phyloP scores from a whole-genome alignment of 1,140 invertebrate species.

The Megalopta genalis region DNA sequence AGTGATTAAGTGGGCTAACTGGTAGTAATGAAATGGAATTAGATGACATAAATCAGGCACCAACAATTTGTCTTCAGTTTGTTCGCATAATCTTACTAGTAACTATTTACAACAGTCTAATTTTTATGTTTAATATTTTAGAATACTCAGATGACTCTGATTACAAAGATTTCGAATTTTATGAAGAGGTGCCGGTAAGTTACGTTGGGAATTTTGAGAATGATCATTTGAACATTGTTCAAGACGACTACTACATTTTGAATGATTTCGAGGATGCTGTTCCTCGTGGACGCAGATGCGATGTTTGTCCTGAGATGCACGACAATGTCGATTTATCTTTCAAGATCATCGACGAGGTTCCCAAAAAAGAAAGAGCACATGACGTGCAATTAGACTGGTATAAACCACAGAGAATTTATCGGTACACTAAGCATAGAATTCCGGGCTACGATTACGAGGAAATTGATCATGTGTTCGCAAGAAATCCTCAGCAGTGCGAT shows the following conservation, averaged over 20 bases:
- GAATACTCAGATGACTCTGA: slow-evolving; percentile 70
- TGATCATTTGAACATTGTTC: slow-evolving; percentile 16
- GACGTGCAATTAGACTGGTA: slow-evolving; percentile 53
- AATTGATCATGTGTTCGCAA: slow-evolving; percentile 59
- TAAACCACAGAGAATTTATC: slow-evolving; percentile 67
- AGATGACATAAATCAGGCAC: slow-evolving; percentile 5
- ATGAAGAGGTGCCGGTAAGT: slow-evolving; percentile 58
- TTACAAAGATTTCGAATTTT: slow-evolving; percentile 66
- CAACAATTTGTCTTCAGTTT: neutral
- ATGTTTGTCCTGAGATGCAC: slow-evolving; percentile 14
- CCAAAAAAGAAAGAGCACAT: neutral
- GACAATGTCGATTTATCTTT: slow-evolving; percentile 33
- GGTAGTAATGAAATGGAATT: slow-evolving; percentile 47
- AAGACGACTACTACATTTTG: slow-evolving; percentile 68
- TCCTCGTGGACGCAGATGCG: slow-evolving; percentile 1
- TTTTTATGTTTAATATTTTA: slow-evolving; percentile 43
- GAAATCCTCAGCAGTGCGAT: slow-evolving; percentile 62
- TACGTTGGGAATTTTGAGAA: slow-evolving; percentile 39
- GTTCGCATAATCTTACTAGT: neutral
- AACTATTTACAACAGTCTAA: neutral
- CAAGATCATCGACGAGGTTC: neutral
- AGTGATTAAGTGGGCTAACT: slow-evolving; percentile 46
- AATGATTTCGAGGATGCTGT: slow-evolving; percentile 51
- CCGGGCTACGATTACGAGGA: slow-evolving; percentile 73
- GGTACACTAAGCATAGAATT: slow-evolving; percentile 75